Percentiles rank a stretch among this genome's conserved stretches.
Conservation (phyloP, 2,888 invertebrate genomes). For the Oligia strigilis region DNA sequence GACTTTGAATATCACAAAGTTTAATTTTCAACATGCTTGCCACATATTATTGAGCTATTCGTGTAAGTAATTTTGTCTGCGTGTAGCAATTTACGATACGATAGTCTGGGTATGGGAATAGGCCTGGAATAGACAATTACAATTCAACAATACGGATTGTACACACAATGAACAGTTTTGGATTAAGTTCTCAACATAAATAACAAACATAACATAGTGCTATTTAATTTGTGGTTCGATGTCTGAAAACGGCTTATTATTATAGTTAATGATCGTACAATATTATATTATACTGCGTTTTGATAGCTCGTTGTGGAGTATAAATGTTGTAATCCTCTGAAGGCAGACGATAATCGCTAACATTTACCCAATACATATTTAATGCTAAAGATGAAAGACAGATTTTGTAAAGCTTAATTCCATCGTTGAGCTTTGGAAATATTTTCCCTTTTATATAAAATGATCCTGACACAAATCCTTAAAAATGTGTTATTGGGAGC, state of each 20-base stretch:
- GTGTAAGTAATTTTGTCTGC: constrained; percentile 55
- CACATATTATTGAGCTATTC: constrained; percentile 40
- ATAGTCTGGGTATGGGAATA: constrained; percentile 52
- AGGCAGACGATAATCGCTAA: constrained; percentile 45
- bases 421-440: constrained; percentile 75
- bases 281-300: constrained; percentile 33
- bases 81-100: constrained; percentile 58
- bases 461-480: constrained; percentile 80
- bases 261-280: constrained; percentile 22
- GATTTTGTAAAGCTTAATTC: constrained; percentile 74
- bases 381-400: constrained; percentile 73
- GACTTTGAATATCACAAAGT: constrained; percentile 40
- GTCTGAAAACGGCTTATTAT: constrained; percentile 37
- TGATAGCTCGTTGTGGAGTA: constrained; percentile 7
- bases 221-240: constrained; percentile 51
- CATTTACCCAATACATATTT: constrained; percentile 68
- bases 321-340: constrained; percentile 35
- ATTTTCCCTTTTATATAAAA: constrained; percentile 78
- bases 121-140: constrained; percentile 45
- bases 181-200: constrained; percentile 52
- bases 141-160: constrained; percentile 52
- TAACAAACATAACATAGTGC: constrained; percentile 30
- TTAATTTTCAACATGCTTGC: constrained; percentile 45
- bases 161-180: constrained; percentile 48
- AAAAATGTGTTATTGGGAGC: constrained; percentile 81